Base-by-base conservation (phyloP, 2,888 invertebrate species). In the Stenichneumon culpator region DNA sequence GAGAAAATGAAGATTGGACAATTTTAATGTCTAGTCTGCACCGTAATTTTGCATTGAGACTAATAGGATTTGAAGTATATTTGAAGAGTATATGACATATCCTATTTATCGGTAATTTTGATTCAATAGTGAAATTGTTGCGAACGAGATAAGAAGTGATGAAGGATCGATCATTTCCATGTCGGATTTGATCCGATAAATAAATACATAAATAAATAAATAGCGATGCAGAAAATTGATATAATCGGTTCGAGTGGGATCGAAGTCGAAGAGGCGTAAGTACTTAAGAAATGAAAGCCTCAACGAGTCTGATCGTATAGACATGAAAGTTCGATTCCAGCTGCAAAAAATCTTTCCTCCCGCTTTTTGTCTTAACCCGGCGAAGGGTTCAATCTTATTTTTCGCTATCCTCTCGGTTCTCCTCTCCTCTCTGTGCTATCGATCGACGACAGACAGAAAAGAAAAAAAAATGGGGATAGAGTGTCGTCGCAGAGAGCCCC, bases 401-500 rank as follows among this genome's bases (percentile, higher is more conserved):
- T 19, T 25, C 22, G 44, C 54, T 75, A 68, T 6, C 25, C 74
- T 65, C 32, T 47, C 70, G 69, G 65, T 70, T n/a, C 32, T 11
- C 7, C 57, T 57, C 67, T 79, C 74, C 73, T 54, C 60, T 68
- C 44, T 11, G 70, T 63, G 65, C 57, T 82, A 75, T 74, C 84
- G 84, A 85, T 85, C 82, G 82, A 73, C 72, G 70, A 75, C 82
- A 82, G 82, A 81, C 69, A 70, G 74, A 68, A 73, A 79, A 79
- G 70, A 50, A 74, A 60, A 74, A 60, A 57, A 67, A 78, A 65
- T 72, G 60, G 60, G 36, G 74, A 68, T 39, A 50, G 73, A 50
- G 79, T 80, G 77, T 73, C 73, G 77, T 82, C 73, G 67, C 77
- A 82, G 79, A 60, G 72, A 50, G 73, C 83, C 86, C 63, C 78